Evolutionary conservation across 2,888 invertebrate species (phyloP).

Genomic region (Lymantria dispar): DNA sequence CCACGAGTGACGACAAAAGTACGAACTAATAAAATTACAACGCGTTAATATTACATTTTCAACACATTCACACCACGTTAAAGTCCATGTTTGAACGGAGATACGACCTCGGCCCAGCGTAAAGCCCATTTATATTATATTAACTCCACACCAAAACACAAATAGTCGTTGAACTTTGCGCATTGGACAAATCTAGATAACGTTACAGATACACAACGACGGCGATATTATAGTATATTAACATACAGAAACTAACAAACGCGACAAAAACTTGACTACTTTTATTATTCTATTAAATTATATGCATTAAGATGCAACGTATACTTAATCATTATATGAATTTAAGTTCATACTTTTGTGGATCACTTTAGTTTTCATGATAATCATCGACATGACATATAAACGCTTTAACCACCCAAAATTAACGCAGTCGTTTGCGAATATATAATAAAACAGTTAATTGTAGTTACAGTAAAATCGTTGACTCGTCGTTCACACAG

Average conservation of each 20-base stretch:
- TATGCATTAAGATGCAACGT: not conserved
- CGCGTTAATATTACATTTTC: not conserved
- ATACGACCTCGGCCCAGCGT: no score
- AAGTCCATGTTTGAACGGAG: no score
- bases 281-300: not conserved
- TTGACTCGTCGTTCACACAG: constrained; percentile 8
- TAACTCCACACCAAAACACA: not conserved
- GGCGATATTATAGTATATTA: not conserved
- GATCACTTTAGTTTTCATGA: constrained; percentile 20
- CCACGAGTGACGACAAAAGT: constrained; percentile 11
- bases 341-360: constrained; percentile 17
- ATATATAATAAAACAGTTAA: constrained; percentile 20
- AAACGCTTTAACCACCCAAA: constrained; percentile 28
- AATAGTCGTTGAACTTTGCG: not conserved
- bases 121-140: no score
- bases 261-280: not conserved
- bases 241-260: not conserved
- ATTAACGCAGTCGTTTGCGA: constrained; percentile 20
- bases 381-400: constrained; percentile 24
- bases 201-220: not conserved
- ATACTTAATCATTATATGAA: not conserved
- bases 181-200: not conserved
- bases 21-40: constrained; percentile 6
- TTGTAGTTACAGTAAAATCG: constrained; percentile 19
- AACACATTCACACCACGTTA: not conserved